Evolutionary conservation across 2,888 invertebrate species (phyloP).

Genomic region (Kuschelorhynchus macadamiae): DNA sequence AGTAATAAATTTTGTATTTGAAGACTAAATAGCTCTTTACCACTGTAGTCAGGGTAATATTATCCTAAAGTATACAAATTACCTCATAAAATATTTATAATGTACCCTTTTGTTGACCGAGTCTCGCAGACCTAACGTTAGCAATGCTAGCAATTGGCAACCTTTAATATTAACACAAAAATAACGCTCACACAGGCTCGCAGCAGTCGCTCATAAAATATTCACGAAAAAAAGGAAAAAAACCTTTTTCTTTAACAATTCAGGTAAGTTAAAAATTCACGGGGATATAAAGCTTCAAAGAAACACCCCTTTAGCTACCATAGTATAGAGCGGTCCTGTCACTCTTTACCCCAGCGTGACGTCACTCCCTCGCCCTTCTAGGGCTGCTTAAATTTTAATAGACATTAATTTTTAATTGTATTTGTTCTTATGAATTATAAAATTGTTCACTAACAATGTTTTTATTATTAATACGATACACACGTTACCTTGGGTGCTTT

Average conservation of each 20-base stretch:
- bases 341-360: constrained; percentile 56
- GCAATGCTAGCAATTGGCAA: constrained; percentile 37
- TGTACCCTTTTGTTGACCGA: constrained; percentile 31
- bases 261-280: constrained; percentile 58
- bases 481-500: constrained; percentile 38
- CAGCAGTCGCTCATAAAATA: constrained; percentile 42
- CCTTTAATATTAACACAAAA: constrained; percentile 38
- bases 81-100: constrained; percentile 23
- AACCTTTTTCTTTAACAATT: constrained; percentile 56
- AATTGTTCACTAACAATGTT: constrained; percentile 64
- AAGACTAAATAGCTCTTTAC: too few species aligned
- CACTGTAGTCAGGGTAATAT: too few species aligned
- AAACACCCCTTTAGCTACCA: constrained; percentile 58
- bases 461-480: constrained; percentile 61
- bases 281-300: constrained; percentile 58
- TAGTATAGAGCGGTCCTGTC: constrained; percentile 52
- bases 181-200: constrained; percentile 31
- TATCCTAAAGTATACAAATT: neutral
- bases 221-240: constrained; percentile 51
- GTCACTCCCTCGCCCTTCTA: constrained; percentile 62
- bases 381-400: constrained; percentile 60
- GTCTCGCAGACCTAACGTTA: constrained; percentile 13
- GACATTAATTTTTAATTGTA: constrained; percentile 64
- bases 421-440: constrained; percentile 64
- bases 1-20: too few species aligned